Base-by-base conservation (phyloP, 2,113 vertebrate species). In the Falco punctatus region DNA sequence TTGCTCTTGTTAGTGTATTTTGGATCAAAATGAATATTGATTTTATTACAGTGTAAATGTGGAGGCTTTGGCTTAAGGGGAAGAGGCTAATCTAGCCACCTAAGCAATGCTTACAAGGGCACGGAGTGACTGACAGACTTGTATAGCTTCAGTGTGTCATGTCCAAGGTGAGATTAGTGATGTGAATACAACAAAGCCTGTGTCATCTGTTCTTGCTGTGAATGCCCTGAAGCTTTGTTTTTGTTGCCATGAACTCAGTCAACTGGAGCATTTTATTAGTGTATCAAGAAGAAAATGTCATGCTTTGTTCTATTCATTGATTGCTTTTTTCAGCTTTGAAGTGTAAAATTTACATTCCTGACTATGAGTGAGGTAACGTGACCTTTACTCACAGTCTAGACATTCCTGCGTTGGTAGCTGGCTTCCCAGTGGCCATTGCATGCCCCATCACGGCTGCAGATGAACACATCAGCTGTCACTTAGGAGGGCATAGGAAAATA, bases 151-250 rank as follows among this genome's bases (percentile, higher is more conserved):
- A n/a, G n/a, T 38, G 49, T 95, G 86, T 79, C 74, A 21, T 5
- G 0, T 81, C 84, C 87, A 91, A 95, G 94, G 92, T 95, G 94
- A 96, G 89, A 94, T 94, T 95, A 91, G 64, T 58, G 38, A 71
- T 94, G 85, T 90, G 91, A 94, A 75, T 40, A 88, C 91, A 94
- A 80, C 89, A 94, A 87, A 95, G 94, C 38, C 92, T 21, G 1
- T 59, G 95, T 95, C 87, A 80, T 94, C 83, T 96, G 87, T 86
- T 70, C 81, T 13, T 66, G 73, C 84, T 92, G 28, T 70, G 86
- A 65, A 28, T 97, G 95, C 79, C 95, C 94, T 33, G 38, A 55
- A 89, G 96, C 96, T 95, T 85, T 92, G 86, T 96, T 94, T 94
- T 94, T 73, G 44, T 61, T 92, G 66, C 88, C 23, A 51, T 46